Base-by-base conservation (phyloP, 2,797 vertebrate species). In the Botia kubotai region DNA sequence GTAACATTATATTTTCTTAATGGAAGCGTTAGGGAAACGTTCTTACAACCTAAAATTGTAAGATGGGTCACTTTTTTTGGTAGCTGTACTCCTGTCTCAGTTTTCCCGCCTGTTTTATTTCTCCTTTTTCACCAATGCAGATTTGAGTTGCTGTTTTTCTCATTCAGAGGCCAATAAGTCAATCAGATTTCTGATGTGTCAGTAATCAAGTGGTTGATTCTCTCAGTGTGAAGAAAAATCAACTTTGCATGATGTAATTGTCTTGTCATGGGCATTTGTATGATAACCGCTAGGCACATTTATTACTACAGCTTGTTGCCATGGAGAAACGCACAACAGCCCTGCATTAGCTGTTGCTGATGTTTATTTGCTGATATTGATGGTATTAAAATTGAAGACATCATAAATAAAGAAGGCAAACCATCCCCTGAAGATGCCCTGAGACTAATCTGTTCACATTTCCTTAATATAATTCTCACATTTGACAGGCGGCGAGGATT, bases 101-200 rank as follows among this genome's bases (percentile, higher is more conserved):
- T 66, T 69, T 89, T 85, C 82, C 67, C 48, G 83, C 77, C 83
- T 85, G 79, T 83, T 82, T 84, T 87, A 79, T 33, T 21, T 53
- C 17, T 33, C 39, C 43, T 23, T 43, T 77, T 83, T 80, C 84
- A 63, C 7, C 26, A 26, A 14, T 43, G 69, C 29, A 72, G 53
- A 72, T 79, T 52, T 17, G 48, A 53, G 19, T 72, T 53, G 48
- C 52, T 55, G 73, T 67, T 58, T 66, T 73, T 17, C 23, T 74
- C 50, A 79, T 89, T 85, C 77, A 77, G 63, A 68, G 48, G 29
- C 53, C 43, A 72, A 62, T 19, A 67, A 68, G 43, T 21, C 75
- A 55, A 33, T 39, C 57, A 53, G 75, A 81, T 46, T 79, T 82
- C 79, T 62, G 48, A 80, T 69, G 77, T 75, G 63, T 52, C 46